These are phyloP conservation scores for Hucho hucho DNA, from an alignment of 2,113 vertebrate genomes.

Conservation along the genomic window DNA sequence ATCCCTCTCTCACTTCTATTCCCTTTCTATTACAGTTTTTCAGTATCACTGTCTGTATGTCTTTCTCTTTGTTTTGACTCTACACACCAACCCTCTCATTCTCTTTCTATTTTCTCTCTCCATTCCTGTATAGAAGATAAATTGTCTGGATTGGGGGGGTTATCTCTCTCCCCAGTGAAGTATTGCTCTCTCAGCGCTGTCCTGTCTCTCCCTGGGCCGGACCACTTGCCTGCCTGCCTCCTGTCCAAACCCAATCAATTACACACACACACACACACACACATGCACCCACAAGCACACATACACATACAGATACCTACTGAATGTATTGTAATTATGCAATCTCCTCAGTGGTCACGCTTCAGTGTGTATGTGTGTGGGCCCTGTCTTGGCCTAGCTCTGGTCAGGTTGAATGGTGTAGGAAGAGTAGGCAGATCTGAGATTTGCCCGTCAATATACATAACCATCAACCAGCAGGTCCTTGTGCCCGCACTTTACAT, in stretches of 20 bases:
- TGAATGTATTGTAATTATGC: not conserved
- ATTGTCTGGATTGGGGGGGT: constrained; percentile 37
- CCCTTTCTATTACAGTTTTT: too few relatives aligned
- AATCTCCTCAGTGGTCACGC: not conserved
- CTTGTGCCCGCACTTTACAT: not conserved
- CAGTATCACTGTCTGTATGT: constrained; percentile 28
- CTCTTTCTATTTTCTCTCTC: constrained; percentile 20
- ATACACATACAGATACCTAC: not conserved
- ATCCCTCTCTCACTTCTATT: too few relatives aligned
- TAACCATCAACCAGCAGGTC: not conserved
- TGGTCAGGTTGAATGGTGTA: not conserved
- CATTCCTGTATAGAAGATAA: constrained; percentile 53
- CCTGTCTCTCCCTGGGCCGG: constrained; percentile 53
- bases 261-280: constrained; percentile 15
- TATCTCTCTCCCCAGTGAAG: constrained; percentile 47
- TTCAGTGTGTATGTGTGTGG: not conserved
- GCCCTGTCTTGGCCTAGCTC: not conserved
- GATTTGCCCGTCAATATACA: not conserved
- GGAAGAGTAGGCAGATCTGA: not conserved
- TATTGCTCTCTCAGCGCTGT: constrained; percentile 71
- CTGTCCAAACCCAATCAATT: constrained; percentile 70
- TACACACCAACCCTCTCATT: not conserved
- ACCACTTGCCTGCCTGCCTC: constrained; percentile 66
- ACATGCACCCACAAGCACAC: not conserved
- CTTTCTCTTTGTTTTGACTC: not conserved